Evolutionary conservation across 2,797 vertebrate genomes (phyloP).

Genomic region (Myripristis jacobus): DNA sequence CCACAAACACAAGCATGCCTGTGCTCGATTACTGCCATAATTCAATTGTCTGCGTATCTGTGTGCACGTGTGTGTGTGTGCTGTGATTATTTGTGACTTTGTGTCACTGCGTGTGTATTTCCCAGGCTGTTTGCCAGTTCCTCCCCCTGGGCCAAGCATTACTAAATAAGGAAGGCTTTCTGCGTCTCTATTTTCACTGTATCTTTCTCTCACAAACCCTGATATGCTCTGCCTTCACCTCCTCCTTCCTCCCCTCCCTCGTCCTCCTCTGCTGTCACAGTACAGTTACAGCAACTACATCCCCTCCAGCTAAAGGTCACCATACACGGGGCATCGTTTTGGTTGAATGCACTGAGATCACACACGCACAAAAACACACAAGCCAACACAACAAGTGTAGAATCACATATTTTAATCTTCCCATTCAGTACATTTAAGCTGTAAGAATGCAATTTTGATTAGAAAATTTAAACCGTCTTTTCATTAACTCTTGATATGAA

Average conservation of each 20-base stretch:
- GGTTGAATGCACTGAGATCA: too few species aligned
- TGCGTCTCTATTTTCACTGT: background rate
- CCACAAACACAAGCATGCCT: background rate
- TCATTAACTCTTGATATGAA: conserved; percentile 54
- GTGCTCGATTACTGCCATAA: background rate
- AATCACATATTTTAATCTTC: conserved; percentile 67
- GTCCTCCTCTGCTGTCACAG: background rate
- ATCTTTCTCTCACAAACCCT: background rate
- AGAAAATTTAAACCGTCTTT: conserved; percentile 66
- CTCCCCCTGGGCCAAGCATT: conserved; percentile 22
- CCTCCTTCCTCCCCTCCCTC: background rate
- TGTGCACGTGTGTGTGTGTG: background rate
- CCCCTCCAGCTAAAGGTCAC: too few species aligned
- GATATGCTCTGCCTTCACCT: background rate
- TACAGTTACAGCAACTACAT: background rate
- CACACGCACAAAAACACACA: conserved; percentile 17
- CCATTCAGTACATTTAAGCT: conserved; percentile 54
- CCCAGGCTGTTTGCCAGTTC: conserved; percentile 42
- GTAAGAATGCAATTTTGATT: conserved; percentile 62
- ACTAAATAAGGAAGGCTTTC: conserved; percentile 59
- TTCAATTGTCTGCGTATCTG: background rate
- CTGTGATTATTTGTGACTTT: conserved; percentile 12
- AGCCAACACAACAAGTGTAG: conserved; percentile 22
- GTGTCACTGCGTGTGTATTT: conserved; percentile 4
- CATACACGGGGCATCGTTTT: background rate